Evolutionary conservation across 1,140 invertebrate species (phyloP).

Genomic region (Hetaerina americana): DNA sequence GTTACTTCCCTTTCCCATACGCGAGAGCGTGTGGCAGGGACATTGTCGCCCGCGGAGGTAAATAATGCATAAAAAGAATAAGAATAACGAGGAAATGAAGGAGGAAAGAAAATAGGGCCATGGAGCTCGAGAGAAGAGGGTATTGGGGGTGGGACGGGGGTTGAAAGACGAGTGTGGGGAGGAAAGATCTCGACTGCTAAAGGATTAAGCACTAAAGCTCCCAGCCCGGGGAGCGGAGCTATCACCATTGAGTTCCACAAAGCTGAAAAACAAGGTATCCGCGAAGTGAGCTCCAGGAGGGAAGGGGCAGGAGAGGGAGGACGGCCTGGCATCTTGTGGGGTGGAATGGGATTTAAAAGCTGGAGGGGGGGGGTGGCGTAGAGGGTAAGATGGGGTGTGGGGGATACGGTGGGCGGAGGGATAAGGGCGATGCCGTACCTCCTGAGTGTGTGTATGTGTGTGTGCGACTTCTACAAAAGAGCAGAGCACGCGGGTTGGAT

Average conservation of each 20-base stretch:
- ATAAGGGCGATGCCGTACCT: too few species aligned
- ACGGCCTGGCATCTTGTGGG: not conserved
- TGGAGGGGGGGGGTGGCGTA: not conserved
- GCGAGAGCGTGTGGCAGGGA: too few species aligned
- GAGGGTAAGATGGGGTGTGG: not conserved
- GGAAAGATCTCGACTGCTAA: not conserved
- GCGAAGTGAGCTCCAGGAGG: not conserved
- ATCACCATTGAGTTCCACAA: not conserved
- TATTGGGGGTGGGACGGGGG: not conserved
- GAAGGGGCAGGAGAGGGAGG: not conserved
- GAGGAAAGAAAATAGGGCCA: not conserved
- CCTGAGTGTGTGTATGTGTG: too few species aligned
- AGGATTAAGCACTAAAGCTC: too few species aligned
- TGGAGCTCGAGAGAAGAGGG: not conserved
- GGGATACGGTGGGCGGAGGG: too few species aligned
- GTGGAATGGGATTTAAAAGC: not conserved
- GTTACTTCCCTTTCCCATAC: too few species aligned
- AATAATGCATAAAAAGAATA: too few species aligned
- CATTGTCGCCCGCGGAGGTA: too few species aligned
- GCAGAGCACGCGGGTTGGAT: not conserved
- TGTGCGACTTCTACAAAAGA: too few species aligned
- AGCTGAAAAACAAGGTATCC: not conserved
- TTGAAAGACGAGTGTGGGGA: not conserved
- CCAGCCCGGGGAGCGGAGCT: not conserved
- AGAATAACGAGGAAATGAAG: too few species aligned